Conservation (phyloP, 1,140 invertebrate species). For the Saccostrea glomerata region DNA sequence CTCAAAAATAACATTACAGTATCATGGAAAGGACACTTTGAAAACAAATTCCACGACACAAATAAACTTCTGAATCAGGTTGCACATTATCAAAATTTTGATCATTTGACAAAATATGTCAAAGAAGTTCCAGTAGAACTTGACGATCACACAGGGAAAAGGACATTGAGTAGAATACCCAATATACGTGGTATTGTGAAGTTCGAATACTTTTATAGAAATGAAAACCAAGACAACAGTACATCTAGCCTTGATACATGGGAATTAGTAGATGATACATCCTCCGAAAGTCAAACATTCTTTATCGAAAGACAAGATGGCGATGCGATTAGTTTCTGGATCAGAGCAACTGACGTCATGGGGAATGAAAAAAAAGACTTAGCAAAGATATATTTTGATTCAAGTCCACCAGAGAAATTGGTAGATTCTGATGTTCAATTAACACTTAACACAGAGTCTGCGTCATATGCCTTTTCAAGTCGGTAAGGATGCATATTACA, state of each 20-base stretch:
- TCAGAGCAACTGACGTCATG: slow-evolving; percentile 47
- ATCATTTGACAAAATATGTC: slow-evolving; percentile 18
- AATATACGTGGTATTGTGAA: slow-evolving; percentile 47
- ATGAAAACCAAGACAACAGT: slow-evolving; percentile 28
- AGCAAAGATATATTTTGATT: slow-evolving; percentile 37
- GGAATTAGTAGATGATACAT: neutral
- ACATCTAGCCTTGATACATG: slow-evolving; percentile 19
- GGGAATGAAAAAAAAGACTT: slow-evolving; percentile 40
- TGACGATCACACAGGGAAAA: slow-evolving; percentile 35
- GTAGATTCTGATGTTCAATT: neutral
- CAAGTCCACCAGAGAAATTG: slow-evolving; percentile 28
- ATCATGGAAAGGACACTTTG: slow-evolving; percentile 33
- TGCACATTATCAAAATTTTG: neutral
- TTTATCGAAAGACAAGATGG: slow-evolving; percentile 41
- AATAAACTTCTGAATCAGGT: slow-evolving; percentile 35
- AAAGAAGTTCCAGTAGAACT: slow-evolving; percentile 22
- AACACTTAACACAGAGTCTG: neutral
- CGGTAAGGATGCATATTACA: neutral
- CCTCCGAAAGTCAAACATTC: slow-evolving; percentile 22
- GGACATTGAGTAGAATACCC: slow-evolving; percentile 24
- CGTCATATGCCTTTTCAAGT: neutral
- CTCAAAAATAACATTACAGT: neutral
- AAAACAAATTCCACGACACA: slow-evolving; percentile 23
- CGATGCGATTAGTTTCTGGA: slow-evolving; percentile 46
- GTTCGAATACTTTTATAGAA: slow-evolving; percentile 20